Evolutionary conservation across 2,113 vertebrate genomes (phyloP), one percentile per base, ranked within the genome.

Genomic region (Rhynchomys soricoides): DNA sequence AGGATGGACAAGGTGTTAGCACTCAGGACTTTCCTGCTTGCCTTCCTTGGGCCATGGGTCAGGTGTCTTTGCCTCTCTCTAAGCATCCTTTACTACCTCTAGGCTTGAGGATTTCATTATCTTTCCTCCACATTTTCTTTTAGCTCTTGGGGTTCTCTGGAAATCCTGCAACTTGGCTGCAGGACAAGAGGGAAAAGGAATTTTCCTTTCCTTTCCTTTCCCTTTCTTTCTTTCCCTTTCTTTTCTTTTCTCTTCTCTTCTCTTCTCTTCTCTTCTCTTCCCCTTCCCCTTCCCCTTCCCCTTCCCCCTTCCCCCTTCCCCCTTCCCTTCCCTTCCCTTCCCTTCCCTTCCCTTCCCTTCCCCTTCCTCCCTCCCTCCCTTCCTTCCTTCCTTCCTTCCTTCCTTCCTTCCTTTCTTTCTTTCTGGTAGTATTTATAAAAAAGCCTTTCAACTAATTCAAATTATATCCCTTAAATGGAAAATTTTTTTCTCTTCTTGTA

Each of bases 381-480:
- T 22, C 22, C 62, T 64, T 4, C 9, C 24, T 66, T 4, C 10
- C 64, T 66, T 2, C 3, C 10, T 66, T 2, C 13, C 64, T 31
- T 1, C 4, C 29, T 66, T 31, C 11, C 11, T 31, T 66, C 62
- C 26, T 52, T 82, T 2, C 73, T 86, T 19, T 11, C 55, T 88
- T 85, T 93, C 4, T 89, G 7, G 6, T 26, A 66, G 9, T 77
- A 29, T 8, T 96, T 91, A 45, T 50, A 64, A 22, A n/a, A 71
- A 24, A 40, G 57, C 57, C 34, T 92, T 95, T 92, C 5, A 15
- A 86, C 4, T 77, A 91, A 68, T 8, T 3, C 66, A 66, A 71
- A 29, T 85, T 92, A 89, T 74, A 94, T 31, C 62, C 87, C 93
- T 82, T 79, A 45, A 31, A 89, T 78, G 66, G 12, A 68, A 68